Percentiles rank a stretch among this genome's conserved stretches.
Conservation (phyloP, 2,888 invertebrate species). For the Agriopis leucophaearia region DNA sequence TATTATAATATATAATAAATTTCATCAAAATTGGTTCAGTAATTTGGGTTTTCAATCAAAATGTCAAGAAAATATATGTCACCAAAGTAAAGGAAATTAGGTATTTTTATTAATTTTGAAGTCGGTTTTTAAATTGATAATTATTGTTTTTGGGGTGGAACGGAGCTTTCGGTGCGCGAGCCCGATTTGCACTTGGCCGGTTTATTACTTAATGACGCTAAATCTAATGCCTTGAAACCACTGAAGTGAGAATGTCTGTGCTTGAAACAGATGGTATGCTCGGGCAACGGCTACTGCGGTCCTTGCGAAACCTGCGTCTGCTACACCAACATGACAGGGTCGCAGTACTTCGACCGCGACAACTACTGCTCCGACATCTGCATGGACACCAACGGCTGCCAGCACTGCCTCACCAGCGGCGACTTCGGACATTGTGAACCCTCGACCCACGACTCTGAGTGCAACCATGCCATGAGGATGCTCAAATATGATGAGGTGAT, state of each 20-base stretch:
- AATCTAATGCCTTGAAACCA: not conserved
- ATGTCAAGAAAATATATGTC: no score
- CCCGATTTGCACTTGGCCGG: no score
- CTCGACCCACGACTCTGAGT: slow-evolving; percentile 35
- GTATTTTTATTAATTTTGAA: no score
- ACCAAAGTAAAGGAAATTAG: no score
- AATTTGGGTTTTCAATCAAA: no score
- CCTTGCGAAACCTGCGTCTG: slow-evolving; percentile 68
- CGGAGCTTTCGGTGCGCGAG: no score
- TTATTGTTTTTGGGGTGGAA: no score
- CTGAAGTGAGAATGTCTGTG: no score
- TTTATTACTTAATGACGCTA: not conserved
- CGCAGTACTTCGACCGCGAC: slow-evolving; percentile 68
- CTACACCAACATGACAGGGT: slow-evolving; percentile 62
- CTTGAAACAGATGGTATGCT: slow-evolving; percentile 63
- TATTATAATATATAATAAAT: no score
- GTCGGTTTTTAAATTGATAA: no score
- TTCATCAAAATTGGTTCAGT: no score
- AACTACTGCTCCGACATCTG: slow-evolving; percentile 72
- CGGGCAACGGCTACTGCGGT: slow-evolving; percentile 72
- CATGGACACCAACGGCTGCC: slow-evolving; percentile 57
- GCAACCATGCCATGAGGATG: slow-evolving; percentile 30
- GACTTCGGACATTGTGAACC: slow-evolving; percentile 47
- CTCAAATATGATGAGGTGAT: slow-evolving; percentile 53
- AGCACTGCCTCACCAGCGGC: slow-evolving; percentile 60